Conservation (phyloP, 2,888 invertebrate species). For the Alviniconcha strummeri region DNA sequence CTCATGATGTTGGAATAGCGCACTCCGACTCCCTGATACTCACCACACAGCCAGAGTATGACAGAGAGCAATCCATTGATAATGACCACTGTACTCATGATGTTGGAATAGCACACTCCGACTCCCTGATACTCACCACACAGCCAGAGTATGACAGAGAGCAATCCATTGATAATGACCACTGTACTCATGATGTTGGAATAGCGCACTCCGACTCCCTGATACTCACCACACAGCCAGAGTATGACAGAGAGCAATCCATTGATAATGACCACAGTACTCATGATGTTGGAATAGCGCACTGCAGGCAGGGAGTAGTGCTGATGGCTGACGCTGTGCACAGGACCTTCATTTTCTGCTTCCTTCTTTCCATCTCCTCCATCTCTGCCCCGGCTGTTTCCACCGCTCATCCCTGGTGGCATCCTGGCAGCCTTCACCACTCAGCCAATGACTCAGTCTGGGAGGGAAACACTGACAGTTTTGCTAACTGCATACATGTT, state of each 20-base stretch:
- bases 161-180: conserved; percentile 58
- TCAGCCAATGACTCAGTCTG: not conserved
- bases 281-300: conserved; percentile 56
- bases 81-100: conserved; percentile 53
- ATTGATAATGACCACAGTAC: conserved; percentile 57
- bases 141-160: conserved; percentile 59
- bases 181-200: conserved; percentile 52
- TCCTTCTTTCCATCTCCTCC: not conserved
- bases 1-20: conserved; percentile 58
- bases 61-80: conserved; percentile 58
- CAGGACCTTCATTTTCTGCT: not conserved
- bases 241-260: conserved; percentile 54
- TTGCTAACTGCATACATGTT: too few relatives aligned
- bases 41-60: conserved; percentile 65
- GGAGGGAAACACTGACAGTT: not conserved
- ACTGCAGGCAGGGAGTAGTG: conserved; percentile 56
- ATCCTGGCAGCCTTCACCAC: not conserved
- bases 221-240: conserved; percentile 62
- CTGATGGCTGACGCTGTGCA: conserved; percentile 13
- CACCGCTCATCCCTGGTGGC: not conserved
- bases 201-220: conserved; percentile 55
- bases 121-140: conserved; percentile 62
- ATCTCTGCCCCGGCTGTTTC: too few relatives aligned
- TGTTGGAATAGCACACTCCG: conserved; percentile 54
- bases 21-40: too few relatives aligned